Percentiles rank a stretch among this genome's conserved stretches.
phyloP scores from a whole-genome alignment of 1,140 invertebrate genomes.

The Eulimnadia texana region DNA sequence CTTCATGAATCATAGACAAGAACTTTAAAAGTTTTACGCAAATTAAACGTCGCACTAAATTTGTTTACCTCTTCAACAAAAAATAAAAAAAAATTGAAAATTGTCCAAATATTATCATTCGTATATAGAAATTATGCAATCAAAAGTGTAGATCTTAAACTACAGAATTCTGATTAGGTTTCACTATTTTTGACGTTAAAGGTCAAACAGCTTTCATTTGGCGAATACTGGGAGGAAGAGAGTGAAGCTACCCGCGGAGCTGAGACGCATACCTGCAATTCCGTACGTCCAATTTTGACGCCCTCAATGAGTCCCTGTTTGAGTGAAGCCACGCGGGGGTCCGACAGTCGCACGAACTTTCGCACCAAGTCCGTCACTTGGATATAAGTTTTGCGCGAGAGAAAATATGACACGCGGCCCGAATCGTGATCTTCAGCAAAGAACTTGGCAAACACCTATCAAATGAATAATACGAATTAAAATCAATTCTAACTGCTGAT shows the following conservation, averaged over 20 bases:
- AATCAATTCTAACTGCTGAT: not conserved
- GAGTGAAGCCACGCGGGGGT: constrained; percentile 69
- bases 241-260: constrained; percentile 2
- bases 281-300: constrained; percentile 69
- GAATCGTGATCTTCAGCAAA: constrained; percentile 80
- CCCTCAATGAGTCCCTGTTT: constrained; percentile 57
- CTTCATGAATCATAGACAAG: too few species aligned
- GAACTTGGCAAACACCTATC: constrained; percentile 63
- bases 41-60: too few species aligned
- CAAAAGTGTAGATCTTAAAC: too few species aligned
- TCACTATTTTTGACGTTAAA: too few species aligned
- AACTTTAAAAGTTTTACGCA: too few species aligned
- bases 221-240: too few species aligned
- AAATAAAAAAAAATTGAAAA: too few species aligned
- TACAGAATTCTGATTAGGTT: too few species aligned
- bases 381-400: constrained; percentile 70
- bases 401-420: constrained; percentile 73
- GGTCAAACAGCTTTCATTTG: too few species aligned
- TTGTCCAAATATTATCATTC: too few species aligned
- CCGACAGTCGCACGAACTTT: constrained; percentile 65
- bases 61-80: too few species aligned
- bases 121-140: too few species aligned
- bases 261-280: constrained; percentile 52
- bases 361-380: constrained; percentile 81
- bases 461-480: not conserved